Conservation (phyloP, 2,113 vertebrate genomes). For the Erythrolamprus reginae region DNA sequence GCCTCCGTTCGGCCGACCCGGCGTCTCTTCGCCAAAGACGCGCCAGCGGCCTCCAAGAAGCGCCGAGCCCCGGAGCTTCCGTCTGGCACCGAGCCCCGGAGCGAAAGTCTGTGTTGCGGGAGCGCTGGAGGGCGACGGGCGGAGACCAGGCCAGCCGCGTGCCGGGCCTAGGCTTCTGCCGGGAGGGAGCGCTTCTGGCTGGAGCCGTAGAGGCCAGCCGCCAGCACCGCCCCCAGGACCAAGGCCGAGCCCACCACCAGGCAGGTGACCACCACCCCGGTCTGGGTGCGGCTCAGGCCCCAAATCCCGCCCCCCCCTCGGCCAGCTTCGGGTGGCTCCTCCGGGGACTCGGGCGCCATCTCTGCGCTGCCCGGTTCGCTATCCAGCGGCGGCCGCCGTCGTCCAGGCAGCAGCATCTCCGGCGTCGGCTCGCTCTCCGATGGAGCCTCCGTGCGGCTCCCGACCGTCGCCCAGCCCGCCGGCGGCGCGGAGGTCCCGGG, state of each 20-base stretch:
- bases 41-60: background rate
- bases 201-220: conserved; percentile 60
- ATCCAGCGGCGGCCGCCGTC: background rate
- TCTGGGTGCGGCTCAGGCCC: conserved; percentile 62
- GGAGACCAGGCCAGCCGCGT: background rate
- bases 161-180: conserved; percentile 66
- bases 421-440: accelerated
- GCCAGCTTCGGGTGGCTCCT: accelerated
- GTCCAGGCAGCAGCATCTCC: accelerated
- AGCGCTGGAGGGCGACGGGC: too few species aligned
- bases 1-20: too few species aligned
- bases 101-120: background rate
- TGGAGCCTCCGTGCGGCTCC: background rate
- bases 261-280: conserved; percentile 62
- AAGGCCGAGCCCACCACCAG: conserved; percentile 66
- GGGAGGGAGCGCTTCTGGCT: conserved; percentile 68
- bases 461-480: background rate
- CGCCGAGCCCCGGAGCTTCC: too few species aligned
- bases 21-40: background rate
- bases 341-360: background rate
- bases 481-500: background rate
- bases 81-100: background rate
- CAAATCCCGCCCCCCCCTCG: conserved; percentile 19
- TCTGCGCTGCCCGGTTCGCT: conserved; percentile 15
- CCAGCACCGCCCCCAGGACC: conserved; percentile 60